These are phyloP conservation scores for Genyomyrus donnyi DNA, from an alignment of 2,113 vertebrate species.

Conservation along the genomic window DNA sequence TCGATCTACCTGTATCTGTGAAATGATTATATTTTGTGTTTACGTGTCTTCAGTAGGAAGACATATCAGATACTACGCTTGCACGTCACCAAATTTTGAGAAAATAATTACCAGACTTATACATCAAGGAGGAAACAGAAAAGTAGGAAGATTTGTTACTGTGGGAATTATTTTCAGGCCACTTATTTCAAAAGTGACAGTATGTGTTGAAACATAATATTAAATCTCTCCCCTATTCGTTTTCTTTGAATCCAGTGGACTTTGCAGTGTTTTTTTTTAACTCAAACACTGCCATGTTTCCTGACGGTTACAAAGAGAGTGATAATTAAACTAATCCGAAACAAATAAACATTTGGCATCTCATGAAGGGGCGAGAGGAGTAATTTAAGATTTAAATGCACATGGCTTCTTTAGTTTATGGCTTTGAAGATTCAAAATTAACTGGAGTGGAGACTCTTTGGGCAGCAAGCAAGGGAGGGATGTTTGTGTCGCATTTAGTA, in stretches of 20 bases:
- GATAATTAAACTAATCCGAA: conserved; percentile 59
- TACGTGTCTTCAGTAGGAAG: neutral
- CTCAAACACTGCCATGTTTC: conserved; percentile 37
- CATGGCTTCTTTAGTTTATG: conserved; percentile 42
- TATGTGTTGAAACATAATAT: conserved; percentile 35
- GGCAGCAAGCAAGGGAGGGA: conserved; percentile 23
- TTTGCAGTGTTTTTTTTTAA: conserved; percentile 38
- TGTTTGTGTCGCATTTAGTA: conserved; percentile 28
- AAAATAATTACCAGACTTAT: neutral
- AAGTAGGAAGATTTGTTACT: conserved; percentile 16
- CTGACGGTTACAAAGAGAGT: conserved; percentile 40
- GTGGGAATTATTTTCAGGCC: conserved; percentile 28
- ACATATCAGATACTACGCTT: neutral
- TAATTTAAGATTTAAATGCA: conserved; percentile 45
- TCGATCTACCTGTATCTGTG: neutral
- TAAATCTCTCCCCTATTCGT: conserved; percentile 27
- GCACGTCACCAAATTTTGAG: neutral
- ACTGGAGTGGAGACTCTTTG: conserved; percentile 22
- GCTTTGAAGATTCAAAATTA: conserved; percentile 53
- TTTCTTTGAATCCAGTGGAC: conserved; percentile 21
- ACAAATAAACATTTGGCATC: conserved; percentile 57
- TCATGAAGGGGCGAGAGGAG: conserved; percentile 48
- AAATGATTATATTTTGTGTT: neutral
- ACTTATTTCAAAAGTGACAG: conserved; percentile 37
- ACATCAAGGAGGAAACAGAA: neutral